Percentiles rank a stretch among this genome's conserved stretches.
These are phyloP conservation scores for Halocynthia roretzi DNA, from an alignment of 23 tunicate genomes.

Conservation along the genomic window DNA sequence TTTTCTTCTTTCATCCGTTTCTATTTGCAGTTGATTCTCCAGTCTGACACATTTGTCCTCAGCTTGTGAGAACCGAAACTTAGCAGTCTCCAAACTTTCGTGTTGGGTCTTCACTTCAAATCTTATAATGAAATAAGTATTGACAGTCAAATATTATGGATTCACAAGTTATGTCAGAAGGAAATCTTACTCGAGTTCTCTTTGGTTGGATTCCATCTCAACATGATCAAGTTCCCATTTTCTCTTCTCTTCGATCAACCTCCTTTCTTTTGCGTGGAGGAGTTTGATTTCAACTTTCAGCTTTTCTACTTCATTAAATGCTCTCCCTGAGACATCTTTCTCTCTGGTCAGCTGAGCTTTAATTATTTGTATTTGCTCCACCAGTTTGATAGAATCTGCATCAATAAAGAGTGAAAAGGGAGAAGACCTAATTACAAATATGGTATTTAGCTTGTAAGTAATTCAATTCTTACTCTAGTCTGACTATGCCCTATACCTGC, in stretches of 20 bases:
- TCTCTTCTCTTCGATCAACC: conserved; percentile 35
- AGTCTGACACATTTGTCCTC: conserved; percentile 30
- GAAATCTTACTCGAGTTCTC: conserved; percentile 51
- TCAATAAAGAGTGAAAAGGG: too few species aligned
- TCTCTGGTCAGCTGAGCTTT: conserved; percentile 18
- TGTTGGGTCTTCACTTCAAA: conserved; percentile 42
- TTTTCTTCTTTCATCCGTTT: conserved; percentile 41
- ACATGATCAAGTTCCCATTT: conserved; percentile 32
- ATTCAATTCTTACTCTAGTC: too few species aligned
- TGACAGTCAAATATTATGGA: neutral
- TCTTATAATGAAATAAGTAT: conserved; percentile 2
- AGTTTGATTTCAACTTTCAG: conserved; percentile 59
- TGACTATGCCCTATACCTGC: too few species aligned
- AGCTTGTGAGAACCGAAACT: conserved; percentile 20
- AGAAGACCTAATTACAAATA: too few species aligned
- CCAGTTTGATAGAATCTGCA: conserved; percentile 18
- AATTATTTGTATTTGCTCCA: conserved; percentile 15
- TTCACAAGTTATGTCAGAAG: neutral
- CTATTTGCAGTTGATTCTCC: conserved; percentile 51
- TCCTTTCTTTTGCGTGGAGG: conserved; percentile 24
- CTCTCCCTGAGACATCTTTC: conserved; percentile 17
- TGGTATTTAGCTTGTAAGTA: too few species aligned
- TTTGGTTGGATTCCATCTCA: conserved; percentile 37
- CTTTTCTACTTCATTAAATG: conserved; percentile 36
- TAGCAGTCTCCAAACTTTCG: conserved; percentile 37